Conservation (phyloP, 2,888 invertebrate genomes). For the Pyralis farinalis region DNA sequence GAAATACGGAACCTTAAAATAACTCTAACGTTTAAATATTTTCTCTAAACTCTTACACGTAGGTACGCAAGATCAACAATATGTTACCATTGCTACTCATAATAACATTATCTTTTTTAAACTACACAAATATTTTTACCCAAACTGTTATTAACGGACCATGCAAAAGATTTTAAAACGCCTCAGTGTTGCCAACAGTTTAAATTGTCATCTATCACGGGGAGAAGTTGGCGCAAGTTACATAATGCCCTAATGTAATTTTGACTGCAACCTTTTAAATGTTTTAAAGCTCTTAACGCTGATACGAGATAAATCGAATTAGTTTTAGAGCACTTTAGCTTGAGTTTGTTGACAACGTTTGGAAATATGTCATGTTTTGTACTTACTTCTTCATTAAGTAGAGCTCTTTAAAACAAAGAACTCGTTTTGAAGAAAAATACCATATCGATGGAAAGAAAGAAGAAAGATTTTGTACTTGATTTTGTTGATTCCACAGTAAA, state of each 20-base stretch:
- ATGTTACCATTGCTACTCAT: too few relatives aligned
- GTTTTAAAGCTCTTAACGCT: conserved; percentile 39
- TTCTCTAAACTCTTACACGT: too few relatives aligned
- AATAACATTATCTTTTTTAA: too few relatives aligned
- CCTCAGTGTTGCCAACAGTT: conserved; percentile 58
- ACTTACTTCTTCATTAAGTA: too few relatives aligned
- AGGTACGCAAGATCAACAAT: too few relatives aligned
- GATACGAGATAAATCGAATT: conserved; percentile 45
- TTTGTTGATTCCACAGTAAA: too few relatives aligned
- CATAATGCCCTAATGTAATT: conserved; percentile 61
- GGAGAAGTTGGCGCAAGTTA: conserved; percentile 48
- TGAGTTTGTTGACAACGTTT: conserved; percentile 15
- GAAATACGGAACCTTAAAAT: too few relatives aligned
- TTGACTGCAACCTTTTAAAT: conserved; percentile 60
- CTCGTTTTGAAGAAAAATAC: too few relatives aligned
- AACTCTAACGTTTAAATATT: too few relatives aligned
- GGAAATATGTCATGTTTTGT: conserved; percentile 4
- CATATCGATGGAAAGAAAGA: too few relatives aligned
- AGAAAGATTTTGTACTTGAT: too few relatives aligned
- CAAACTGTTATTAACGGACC: conserved; percentile 1
- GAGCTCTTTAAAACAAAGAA: too few relatives aligned
- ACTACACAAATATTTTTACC: neutral
- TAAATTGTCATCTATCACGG: conserved; percentile 67
- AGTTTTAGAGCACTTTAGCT: conserved; percentile 33
- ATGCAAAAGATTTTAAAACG: conserved; percentile 9